phyloP scores from a whole-genome alignment of 2,797 vertebrate species.

The Chiloscyllium punctatum region DNA sequence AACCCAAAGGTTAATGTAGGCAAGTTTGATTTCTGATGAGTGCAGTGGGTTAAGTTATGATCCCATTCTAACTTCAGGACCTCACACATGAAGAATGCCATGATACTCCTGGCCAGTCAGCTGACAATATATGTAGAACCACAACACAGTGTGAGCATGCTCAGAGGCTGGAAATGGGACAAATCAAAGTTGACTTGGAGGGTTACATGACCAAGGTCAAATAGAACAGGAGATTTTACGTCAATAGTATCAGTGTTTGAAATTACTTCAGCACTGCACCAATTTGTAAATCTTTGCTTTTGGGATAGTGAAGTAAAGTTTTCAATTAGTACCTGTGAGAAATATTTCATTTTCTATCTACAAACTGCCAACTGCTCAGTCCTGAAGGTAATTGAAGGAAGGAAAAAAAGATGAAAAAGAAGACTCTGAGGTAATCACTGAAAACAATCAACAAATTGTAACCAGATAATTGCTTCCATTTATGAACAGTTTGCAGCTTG shows the following conservation, averaged over 20 bases:
- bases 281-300: not conserved
- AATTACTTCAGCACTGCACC: not conserved
- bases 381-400: slow-evolving; percentile 15
- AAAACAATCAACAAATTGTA: slow-evolving; percentile 35
- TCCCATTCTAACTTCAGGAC: not conserved
- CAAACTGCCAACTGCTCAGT: not conserved
- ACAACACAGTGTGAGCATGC: not conserved
- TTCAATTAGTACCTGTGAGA: not conserved
- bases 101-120: not conserved
- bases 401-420: slow-evolving; percentile 18
- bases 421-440: slow-evolving; percentile 1
- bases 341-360: not conserved
- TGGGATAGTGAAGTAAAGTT: not conserved
- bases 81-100: not conserved
- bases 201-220: not conserved
- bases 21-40: not conserved
- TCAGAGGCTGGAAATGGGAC: not conserved
- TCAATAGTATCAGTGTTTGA: not conserved
- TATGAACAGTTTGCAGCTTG: not conserved
- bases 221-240: not conserved
- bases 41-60: not conserved
- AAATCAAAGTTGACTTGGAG: not conserved
- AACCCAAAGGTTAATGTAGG: not conserved
- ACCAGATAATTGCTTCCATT: slow-evolving; percentile 10
- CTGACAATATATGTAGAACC: not conserved